Base-by-base conservation (phyloP, 2,888 invertebrate species). In the Phyto melanocephala region DNA sequence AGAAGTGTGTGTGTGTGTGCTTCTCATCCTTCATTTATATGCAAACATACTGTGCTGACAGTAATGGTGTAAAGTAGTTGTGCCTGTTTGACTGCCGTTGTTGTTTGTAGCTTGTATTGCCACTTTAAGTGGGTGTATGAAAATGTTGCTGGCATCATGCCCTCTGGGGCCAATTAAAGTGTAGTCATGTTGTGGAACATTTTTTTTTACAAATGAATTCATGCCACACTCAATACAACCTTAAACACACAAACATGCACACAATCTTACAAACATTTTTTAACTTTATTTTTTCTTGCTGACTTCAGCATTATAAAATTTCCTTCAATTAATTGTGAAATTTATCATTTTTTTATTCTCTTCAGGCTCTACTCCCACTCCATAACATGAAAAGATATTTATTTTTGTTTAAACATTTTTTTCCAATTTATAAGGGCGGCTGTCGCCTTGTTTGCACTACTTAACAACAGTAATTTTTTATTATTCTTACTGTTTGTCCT, bases 91-190 rank as follows among this genome's bases (percentile, higher is more conserved):
- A 3, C 6, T 28, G 28, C 28, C 28, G 62, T 56, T 28, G 42
- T 40, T 65, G 33, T 58, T 42, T 72, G 63, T 17, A 28, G 40
- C 28, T 33, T 63, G 62, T 22, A 28, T 28, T 28, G 28, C 28
- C 45, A 20, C 22, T 70, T 75, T 54, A 60, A 79, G 82, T 81
- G 81, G 81, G 72, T 68, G 28, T 68, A 70, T 52, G 47, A 71
- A 79, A 67, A 65, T 77, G 62, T 81, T 71, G 60, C 60, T 68
- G 70, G 82, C 56, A 79, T 76, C 62, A 62, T 82, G 79, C 82
- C 82, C 71, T 71, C 71, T 71, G 82, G 79, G 82, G 82, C 82
- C 82, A 82, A 82, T 82, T 82, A 82, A 82, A 79, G 74, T 79
- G 75, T 70, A 82, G 82, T 79, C 79, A 82, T 75, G 65, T 67